Conservation (phyloP, 2,113 vertebrate species). For the Pitta sordida region DNA sequence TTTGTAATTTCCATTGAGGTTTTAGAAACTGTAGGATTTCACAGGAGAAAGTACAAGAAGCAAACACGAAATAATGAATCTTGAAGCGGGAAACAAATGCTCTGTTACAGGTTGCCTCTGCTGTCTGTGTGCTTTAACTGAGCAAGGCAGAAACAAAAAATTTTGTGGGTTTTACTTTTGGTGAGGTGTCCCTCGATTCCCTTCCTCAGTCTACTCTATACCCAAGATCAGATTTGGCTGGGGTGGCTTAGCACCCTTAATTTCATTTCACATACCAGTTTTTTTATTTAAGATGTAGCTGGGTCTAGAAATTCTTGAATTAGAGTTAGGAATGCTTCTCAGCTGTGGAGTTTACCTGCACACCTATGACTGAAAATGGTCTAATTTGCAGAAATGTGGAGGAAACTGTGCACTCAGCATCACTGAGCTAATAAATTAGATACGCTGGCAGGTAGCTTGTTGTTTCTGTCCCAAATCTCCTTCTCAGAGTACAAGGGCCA, state of each 20-base stretch:
- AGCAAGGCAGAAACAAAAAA: not conserved
- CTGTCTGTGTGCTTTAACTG: not conserved
- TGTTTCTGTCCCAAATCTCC: not conserved
- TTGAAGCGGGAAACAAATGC: not conserved
- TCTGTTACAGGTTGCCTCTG: not conserved
- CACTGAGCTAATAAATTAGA: not conserved
- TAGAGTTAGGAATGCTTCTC: not conserved
- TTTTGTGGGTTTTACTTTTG: not conserved
- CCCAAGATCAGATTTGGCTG: not conserved
- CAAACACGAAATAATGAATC: not conserved
- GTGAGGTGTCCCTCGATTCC: not conserved
- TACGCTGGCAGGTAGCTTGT: not conserved
- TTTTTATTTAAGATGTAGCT: not conserved
- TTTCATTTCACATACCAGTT: not conserved
- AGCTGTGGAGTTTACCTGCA: not conserved
- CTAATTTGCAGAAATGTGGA: not conserved
- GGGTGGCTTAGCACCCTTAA: not conserved
- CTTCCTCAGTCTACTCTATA: not conserved
- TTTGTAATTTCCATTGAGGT: not conserved
- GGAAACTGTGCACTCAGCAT: not conserved
- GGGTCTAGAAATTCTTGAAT: not conserved
- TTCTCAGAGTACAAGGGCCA: not conserved
- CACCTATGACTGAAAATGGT: not conserved
- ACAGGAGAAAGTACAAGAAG: not conserved
- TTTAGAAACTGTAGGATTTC: not conserved